These are phyloP conservation scores for Nannobrachium achirus DNA, from an alignment of 2,113 vertebrate species.

Conservation along the genomic window DNA sequence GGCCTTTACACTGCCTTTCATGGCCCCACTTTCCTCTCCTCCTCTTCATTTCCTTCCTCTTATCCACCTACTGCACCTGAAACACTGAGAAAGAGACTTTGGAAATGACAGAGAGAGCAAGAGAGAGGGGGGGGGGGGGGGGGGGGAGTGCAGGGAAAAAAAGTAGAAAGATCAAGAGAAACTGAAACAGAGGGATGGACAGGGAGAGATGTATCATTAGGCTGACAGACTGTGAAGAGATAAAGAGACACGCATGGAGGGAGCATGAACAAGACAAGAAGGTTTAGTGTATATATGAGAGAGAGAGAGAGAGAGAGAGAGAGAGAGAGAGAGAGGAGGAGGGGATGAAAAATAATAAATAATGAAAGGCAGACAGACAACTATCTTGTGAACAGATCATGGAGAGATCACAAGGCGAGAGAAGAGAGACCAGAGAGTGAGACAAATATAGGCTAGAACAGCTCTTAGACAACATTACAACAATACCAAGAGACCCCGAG, in stretches of 20 bases:
- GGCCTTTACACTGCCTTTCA: too few relatives aligned
- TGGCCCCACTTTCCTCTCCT: too few relatives aligned
- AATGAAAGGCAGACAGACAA: neutral
- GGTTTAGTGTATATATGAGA: neutral
- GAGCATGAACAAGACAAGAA: neutral
- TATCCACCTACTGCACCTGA: neutral
- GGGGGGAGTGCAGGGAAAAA: neutral
- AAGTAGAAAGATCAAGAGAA: neutral
- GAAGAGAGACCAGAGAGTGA: neutral
- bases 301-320: neutral
- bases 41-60: too few relatives aligned
- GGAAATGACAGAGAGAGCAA: slow-evolving; percentile 26
- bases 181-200: neutral
- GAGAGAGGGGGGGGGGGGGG: slow-evolving; percentile 25
- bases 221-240: too few relatives aligned
- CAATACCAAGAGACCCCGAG: neutral
- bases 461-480: neutral
- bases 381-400: too few relatives aligned
- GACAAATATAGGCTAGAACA: neutral
- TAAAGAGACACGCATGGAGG: neutral
- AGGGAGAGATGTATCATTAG: too few relatives aligned
- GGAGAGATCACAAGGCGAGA: neutral
- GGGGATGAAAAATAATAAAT: neutral
- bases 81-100: neutral
- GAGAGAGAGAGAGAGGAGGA: neutral